Evolutionary conservation across 1,140 invertebrate genomes (phyloP), one percentile per base, ranked within the genome.

Genomic region (Apolygus lucorum): DNA sequence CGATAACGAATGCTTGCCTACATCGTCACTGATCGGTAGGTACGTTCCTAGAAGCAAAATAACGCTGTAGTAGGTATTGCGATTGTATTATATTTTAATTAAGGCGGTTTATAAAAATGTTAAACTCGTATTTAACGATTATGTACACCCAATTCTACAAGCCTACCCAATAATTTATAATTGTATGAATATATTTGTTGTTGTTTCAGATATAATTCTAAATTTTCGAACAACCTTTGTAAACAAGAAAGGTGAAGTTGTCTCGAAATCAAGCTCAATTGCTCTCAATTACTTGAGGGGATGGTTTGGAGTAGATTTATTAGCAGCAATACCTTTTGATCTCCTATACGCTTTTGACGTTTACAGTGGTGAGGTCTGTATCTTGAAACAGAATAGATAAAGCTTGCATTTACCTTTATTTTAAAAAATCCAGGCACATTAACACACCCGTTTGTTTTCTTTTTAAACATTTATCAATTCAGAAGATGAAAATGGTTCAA

Each of bases 211-310:
- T 86, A 98, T 98, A 79, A 82, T 97, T 73, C 87, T 99, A 71
- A 99, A 99, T 83, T 99, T 99, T 81, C 88, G 96, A 68, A 99
- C 97, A 68, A 99, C 97, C 24, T 99, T 95, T 80, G 96, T 99
- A 63, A 99, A 94, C 80, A 91, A 91, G 76, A 99, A 99, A 81
- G 96, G 98, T 69, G 96, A 99, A 83, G 95, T 99, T 8, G 95
- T 99, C 29, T 96, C 93, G 52, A 90, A 95, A 78, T 90, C 90
- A 54, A 90, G 88, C 79, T 84, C 86, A 74, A 95, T 96, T 77
- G 91, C 91, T 25, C 81, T 91, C 73, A 91, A 93, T 84, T 99
- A 99, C 81, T 84, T 98, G 74, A 92, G 90, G 79, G 90, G 91
- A 69, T 97, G 95, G 94, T 98, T 98, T 79, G 82, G 96, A 42